A percentile compares a stretch with the other conserved stretches of the same genome.
Conservation (phyloP, 2,888 invertebrate genomes). For the Eurytoma californica region DNA sequence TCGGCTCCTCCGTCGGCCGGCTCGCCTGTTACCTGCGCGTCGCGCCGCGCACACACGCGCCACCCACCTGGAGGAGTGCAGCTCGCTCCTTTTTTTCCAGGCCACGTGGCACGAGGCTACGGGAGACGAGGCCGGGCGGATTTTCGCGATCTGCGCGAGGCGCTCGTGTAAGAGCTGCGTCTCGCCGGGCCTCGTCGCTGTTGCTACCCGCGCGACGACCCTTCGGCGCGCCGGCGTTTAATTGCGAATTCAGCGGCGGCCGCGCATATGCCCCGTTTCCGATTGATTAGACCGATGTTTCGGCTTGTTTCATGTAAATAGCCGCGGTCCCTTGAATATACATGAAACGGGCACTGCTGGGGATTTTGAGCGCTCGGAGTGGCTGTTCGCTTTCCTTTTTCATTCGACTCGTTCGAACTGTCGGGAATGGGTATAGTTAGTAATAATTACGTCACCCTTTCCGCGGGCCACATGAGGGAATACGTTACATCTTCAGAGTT, state of each 20-base stretch:
- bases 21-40: no score
- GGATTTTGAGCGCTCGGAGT: background rate
- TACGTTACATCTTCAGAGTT: slow-evolving; percentile 20
- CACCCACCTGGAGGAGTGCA: slow-evolving; percentile 3
- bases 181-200: background rate
- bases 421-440: background rate
- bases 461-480: slow-evolving; percentile 1
- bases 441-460: slow-evolving; percentile 31
- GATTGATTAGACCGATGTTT: slow-evolving; percentile 39
- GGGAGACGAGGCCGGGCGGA: background rate
- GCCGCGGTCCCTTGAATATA: no score
- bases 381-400: background rate
- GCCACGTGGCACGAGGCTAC: slow-evolving; percentile 21
- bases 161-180: background rate
- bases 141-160: no score
- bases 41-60: no score
- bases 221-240: background rate
- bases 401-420: background rate
- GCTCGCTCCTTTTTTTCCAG: slow-evolving; percentile 11
- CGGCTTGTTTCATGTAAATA: background rate
- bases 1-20: background rate
- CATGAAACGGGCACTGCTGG: background rate
- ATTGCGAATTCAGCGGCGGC: slow-evolving; percentile 18
- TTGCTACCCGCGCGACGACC: background rate
- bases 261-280: background rate